phyloP scores from a whole-genome alignment of 2,797 vertebrate species.

The Dendrocincla fuliginosa region DNA sequence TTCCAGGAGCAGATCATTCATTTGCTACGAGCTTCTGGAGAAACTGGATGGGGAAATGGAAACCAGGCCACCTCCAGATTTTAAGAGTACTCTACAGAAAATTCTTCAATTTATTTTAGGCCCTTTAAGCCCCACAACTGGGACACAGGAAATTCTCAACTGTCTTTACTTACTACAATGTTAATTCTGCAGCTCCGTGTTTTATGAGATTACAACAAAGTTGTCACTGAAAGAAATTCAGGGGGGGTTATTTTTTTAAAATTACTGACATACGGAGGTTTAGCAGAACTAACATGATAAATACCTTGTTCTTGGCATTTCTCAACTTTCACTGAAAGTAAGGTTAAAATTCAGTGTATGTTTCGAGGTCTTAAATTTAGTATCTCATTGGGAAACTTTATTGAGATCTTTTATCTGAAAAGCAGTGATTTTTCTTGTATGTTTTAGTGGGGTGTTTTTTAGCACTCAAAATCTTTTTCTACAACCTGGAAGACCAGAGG shows the following conservation, averaged over 20 bases:
- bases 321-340: neutral
- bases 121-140: neutral
- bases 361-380: neutral
- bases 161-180: neutral
- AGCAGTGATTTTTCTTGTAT: neutral
- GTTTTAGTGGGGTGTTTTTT: too few relatives aligned
- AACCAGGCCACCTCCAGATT: neutral
- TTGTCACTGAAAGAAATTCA: neutral
- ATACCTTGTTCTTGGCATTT: neutral
- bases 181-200: neutral
- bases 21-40: rapidly evolving
- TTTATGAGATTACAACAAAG: neutral
- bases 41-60: neutral
- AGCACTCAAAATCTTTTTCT: neutral
- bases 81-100: neutral
- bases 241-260: neutral
- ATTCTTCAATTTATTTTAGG: neutral
- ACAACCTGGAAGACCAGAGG: neutral
- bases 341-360: neutral
- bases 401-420: neutral
- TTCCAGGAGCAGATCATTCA: neutral
- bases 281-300: neutral
- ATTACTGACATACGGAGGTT: neutral
- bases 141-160: neutral
- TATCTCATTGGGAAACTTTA: neutral